Base-by-base conservation (phyloP, 2,888 invertebrate genomes). In the Eudemis profundana region DNA sequence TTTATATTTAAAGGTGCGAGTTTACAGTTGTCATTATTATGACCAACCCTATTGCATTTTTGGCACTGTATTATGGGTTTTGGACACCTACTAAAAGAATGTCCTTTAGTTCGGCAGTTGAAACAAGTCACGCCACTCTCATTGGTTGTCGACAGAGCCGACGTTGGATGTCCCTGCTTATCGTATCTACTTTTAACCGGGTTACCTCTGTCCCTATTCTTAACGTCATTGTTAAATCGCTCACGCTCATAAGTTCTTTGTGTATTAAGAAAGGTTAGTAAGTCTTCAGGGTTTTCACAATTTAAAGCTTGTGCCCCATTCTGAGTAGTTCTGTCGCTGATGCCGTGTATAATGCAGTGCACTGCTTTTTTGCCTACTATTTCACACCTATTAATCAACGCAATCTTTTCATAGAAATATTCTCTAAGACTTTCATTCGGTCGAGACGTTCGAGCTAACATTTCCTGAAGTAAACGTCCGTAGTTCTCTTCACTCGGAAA, bases 1-100 rank as follows among this genome's bases (percentile, higher is more conserved):
- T 17, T 44, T 3, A 10, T 17, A 46, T 10, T 46, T 7, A 64
- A 4, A 2, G 51, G 59, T 1, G 14, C 12, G 8, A 51, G 10
- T 38, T 59, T 51, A 29, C 59, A 60, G 15, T 19, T n/a, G 0
- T n/a, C 46, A 1, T 2, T 14, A 19, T 65, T 38, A 19, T 65
- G 65, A 4, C 65, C 36, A n/a, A 36, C 36, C 36, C 36, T 36
- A 36, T 36, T 12, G n/a, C 10, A 36, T 36, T 36, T 36, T n/a
- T n/a, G n/a, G n/a, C n/a, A n/a, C n/a, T n/a, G n/a, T n/a, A n/a
- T n/a, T n/a, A n/a, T n/a, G n/a, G n/a, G n/a, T n/a, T n/a, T n/a
- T n/a, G n/a, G n/a, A n/a, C n/a, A n/a, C n/a, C n/a, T 46, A 19
- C 17, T 19, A 21, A 46, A 46, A 12, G 46, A 46, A 46, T 46